A percentile compares a stretch with the other conserved stretches of the same genome.
phyloP scores from a whole-genome alignment of 2,797 vertebrate genomes.

The Alouatta caraya region DNA sequence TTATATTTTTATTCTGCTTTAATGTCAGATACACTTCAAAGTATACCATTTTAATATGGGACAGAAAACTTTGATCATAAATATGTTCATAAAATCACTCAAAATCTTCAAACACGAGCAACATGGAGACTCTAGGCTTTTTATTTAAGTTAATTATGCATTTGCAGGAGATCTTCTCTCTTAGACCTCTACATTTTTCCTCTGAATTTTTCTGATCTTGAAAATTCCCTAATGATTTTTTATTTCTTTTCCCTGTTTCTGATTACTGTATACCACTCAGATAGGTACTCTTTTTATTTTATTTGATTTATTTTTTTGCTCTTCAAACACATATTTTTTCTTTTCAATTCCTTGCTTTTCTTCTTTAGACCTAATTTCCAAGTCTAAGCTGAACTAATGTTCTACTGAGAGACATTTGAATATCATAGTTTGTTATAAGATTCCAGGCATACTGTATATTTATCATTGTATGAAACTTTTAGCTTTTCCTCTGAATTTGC shows the following conservation, averaged over 20 bases:
- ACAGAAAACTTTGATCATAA: neutral
- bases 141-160: slow-evolving; percentile 64
- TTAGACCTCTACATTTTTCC: slow-evolving; percentile 57
- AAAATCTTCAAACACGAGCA: slow-evolving; percentile 56
- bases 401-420: slow-evolving; percentile 40
- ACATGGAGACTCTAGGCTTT: slow-evolving; percentile 41
- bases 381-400: slow-evolving; percentile 45
- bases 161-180: slow-evolving; percentile 67
- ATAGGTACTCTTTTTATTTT: slow-evolving; percentile 50
- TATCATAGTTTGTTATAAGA: neutral
- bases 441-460: neutral
- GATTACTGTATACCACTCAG: slow-evolving; percentile 67
- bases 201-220: slow-evolving; percentile 26
- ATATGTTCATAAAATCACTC: neutral
- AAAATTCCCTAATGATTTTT: slow-evolving; percentile 69
- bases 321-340: slow-evolving; percentile 35
- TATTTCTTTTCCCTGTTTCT: slow-evolving; percentile 75
- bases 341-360: slow-evolving; percentile 52
- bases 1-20: slow-evolving; percentile 4
- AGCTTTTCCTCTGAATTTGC: neutral
- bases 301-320: neutral
- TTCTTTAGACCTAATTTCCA: slow-evolving; percentile 51
- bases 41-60: neutral
- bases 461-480: neutral
- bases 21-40: neutral